Base-by-base conservation (phyloP, 2,113 vertebrate genomes). In the Entelurus aequoreus region DNA sequence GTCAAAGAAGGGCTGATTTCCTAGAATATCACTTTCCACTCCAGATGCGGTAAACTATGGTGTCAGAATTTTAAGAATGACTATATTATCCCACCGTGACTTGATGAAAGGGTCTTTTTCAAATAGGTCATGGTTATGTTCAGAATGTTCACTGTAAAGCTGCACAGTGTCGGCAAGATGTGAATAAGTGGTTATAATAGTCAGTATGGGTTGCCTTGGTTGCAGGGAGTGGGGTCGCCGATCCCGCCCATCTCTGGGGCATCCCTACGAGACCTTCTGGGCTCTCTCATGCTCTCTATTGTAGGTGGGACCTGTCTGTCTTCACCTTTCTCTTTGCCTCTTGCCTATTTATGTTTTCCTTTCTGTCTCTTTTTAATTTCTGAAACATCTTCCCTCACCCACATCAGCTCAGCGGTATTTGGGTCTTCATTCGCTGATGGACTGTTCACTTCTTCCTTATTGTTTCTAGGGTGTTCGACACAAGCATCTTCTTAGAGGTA, bases 251-350 rank as follows among this genome's bases (percentile, higher is more conserved):
- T 90, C 81, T 88, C 89, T 62, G 85, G 84, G 77, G 86, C 83
- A 63, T 88, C 85, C 44, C 82, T 90, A 62, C 79, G 81, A 81
- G 86, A 91, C 71, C 72, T 90, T 83, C 87, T 89, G 83, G 87
- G 87, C 78, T 87, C 87, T 85, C 81, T 90, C 67, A 82, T 90
- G 72, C 84, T 90, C 75, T 90, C 88, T 82, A 88, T 90, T 90
- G 90, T 90, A 90, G 86, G 87, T 88, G 84, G 87, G 86, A 84
- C 85, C 63, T 81, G 57, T 75, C 74, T 68, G 62, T 71, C 49
- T 67, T 60, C 51, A 70, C 54, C 50, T n/a, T 19, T 50, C 60
- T 42, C 54, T 49, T 61, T 46, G 14, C 66, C 38, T 36, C 7
- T 28, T 11, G 40, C 48, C 14, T 10, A 37, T 59, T 54, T 42